phyloP scores from a whole-genome alignment of 2,797 vertebrate genomes.

The Squalus acanthias region DNA sequence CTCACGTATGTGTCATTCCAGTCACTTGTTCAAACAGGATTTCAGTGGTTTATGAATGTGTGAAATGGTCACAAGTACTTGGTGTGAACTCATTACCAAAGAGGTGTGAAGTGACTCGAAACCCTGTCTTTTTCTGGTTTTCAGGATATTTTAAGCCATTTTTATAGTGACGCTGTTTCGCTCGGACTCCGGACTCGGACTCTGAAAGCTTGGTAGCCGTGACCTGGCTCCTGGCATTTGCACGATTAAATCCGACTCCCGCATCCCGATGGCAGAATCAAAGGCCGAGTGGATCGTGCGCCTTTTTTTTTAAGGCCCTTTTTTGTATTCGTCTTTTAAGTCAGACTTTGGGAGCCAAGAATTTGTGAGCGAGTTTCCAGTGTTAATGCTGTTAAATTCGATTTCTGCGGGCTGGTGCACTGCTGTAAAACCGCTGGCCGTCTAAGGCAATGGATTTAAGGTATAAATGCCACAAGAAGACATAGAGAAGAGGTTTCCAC shows the following conservation, averaged over 20 bases:
- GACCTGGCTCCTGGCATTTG: not conserved
- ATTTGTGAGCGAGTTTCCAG: not conserved
- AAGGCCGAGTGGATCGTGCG: not conserved
- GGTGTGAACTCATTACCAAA: constrained; percentile 14
- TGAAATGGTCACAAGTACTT: constrained; percentile 18
- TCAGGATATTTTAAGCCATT: not conserved
- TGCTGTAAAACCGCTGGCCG: not conserved
- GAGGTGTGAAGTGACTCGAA: constrained; percentile 6
- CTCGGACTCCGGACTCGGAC: no score
- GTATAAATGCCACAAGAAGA: not conserved
- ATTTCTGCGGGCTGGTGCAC: not conserved
- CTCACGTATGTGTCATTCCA: not conserved
- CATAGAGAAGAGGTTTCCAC: not conserved
- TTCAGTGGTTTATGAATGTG: constrained; percentile 11
- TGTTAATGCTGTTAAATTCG: not conserved
- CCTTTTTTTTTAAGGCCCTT: not conserved
- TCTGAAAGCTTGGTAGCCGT: not conserved
- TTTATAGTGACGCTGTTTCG: not conserved
- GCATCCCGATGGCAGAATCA: not conserved
- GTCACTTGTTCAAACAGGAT: constrained; percentile 36
- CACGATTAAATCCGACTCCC: not conserved
- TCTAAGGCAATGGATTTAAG: not conserved
- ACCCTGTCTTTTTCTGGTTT: not conserved
- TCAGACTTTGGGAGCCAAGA: not conserved
- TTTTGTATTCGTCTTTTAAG: not conserved